These are phyloP conservation scores for Telenomus remus DNA, from an alignment of 1,140 invertebrate genomes.

Conservation along the genomic window DNA sequence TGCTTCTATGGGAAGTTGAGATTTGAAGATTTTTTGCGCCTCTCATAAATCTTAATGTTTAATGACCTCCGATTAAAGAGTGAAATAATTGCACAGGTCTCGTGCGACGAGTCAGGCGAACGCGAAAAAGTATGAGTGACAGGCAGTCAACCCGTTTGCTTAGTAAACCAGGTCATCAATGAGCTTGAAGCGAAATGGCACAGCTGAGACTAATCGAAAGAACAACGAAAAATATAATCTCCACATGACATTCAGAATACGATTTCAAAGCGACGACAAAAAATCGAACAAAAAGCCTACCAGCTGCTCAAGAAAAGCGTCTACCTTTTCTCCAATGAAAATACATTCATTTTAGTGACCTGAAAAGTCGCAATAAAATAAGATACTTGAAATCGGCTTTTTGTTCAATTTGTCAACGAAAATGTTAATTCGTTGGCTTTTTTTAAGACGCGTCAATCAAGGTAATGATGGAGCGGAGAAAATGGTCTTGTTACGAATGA, in stretches of 20 bases:
- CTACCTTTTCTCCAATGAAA: too few relatives aligned
- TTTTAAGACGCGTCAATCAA: neutral
- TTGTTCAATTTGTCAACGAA: too few relatives aligned
- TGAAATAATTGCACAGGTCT: constrained; percentile 50
- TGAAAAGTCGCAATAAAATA: too few relatives aligned
- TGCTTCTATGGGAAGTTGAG: too few relatives aligned
- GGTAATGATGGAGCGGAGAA: neutral
- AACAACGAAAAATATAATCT: constrained; percentile 3
- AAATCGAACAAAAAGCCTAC: too few relatives aligned
- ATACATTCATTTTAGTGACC: too few relatives aligned
- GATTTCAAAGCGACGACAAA: neutral
- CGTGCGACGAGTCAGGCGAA: constrained; percentile 48
- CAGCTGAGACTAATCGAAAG: constrained; percentile 24
- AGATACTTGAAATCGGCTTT: too few relatives aligned
- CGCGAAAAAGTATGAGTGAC: constrained; percentile 58
- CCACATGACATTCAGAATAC: neutral
- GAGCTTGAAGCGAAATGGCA: constrained; percentile 45
- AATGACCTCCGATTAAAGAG: constrained; percentile 44
- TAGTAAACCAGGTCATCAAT: constrained; percentile 58
- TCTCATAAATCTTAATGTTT: constrained; percentile 31
- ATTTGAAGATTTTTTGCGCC: constrained; percentile 7
- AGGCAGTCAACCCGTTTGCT: constrained; percentile 58
- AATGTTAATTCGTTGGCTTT: too few relatives aligned
- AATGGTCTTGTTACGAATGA: neutral
- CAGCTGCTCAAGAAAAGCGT: too few relatives aligned